These are phyloP conservation scores for Coccyzus lansbergi DNA, from an alignment of 2,797 vertebrate species.

Conservation along the genomic window DNA sequence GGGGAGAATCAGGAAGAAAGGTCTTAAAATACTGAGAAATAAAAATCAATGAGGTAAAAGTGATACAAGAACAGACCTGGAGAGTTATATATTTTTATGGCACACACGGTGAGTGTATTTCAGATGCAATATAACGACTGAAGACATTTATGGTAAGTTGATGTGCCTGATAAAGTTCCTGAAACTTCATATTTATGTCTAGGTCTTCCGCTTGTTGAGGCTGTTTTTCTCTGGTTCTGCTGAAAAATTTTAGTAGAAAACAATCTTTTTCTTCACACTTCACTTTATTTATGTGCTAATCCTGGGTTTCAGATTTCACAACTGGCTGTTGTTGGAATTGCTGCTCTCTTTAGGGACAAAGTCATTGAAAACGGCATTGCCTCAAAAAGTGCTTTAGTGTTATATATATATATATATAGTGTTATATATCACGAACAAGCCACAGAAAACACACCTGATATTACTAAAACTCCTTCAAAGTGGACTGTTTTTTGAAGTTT, in stretches of 20 bases:
- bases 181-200: neutral
- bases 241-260: neutral
- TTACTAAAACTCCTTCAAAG: neutral
- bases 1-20: neutral
- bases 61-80: neutral
- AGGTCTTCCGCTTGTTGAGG: neutral
- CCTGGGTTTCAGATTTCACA: neutral
- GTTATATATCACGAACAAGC: neutral
- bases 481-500: neutral
- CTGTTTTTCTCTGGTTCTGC: neutral
- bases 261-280: neutral
- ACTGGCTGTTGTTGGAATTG: conserved; percentile 25
- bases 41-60: neutral
- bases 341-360: neutral
- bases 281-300: conserved; percentile 13
- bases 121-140: neutral
- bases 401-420: neutral
- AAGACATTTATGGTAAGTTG: neutral
- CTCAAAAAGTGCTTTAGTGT: neutral
- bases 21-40: neutral
- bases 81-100: neutral
- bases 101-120: neutral
- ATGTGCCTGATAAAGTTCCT: neutral
- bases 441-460: neutral
- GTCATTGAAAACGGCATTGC: neutral